Conservation (phyloP, 2,797 vertebrate species). For the Naso thynnoides region DNA sequence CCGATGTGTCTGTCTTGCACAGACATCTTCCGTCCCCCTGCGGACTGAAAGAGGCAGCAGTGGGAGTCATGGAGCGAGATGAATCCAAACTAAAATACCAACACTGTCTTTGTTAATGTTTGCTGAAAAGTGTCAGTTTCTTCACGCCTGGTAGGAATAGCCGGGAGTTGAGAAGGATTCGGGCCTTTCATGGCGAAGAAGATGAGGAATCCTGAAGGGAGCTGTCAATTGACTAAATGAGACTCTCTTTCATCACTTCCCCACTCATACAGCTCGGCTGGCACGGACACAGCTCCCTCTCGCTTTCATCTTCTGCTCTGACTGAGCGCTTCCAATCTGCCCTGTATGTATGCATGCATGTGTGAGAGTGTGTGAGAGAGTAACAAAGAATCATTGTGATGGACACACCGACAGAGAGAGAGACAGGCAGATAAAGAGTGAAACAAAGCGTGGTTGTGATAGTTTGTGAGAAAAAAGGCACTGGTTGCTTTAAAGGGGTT, state of each 20-base stretch:
- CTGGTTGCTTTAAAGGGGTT: constrained; percentile 49
- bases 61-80: constrained; percentile 49
- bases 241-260: constrained; percentile 74
- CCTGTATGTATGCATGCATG: constrained; percentile 33
- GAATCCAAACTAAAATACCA: constrained; percentile 52
- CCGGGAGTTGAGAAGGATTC: constrained; percentile 49
- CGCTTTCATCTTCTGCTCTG: constrained; percentile 73
- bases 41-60: constrained; percentile 46
- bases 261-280: constrained; percentile 64
- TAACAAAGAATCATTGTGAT: constrained; percentile 3
- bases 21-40: constrained; percentile 39
- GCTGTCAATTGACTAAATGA: constrained; percentile 79
- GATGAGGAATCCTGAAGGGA: constrained; percentile 70
- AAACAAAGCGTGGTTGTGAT: constrained; percentile 25
- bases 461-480: constrained; percentile 38
- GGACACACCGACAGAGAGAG: constrained; percentile 24
- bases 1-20: constrained; percentile 19
- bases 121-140: constrained; percentile 63
- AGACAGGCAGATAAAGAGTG: constrained; percentile 31
- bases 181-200: constrained; percentile 57
- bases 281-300: constrained; percentile 67
- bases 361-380: not conserved
- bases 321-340: constrained; percentile 57
- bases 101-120: constrained; percentile 58
- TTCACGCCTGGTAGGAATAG: constrained; percentile 56